Conservation (phyloP, 1,140 invertebrate species). For the Harpegnathos saltator region DNA sequence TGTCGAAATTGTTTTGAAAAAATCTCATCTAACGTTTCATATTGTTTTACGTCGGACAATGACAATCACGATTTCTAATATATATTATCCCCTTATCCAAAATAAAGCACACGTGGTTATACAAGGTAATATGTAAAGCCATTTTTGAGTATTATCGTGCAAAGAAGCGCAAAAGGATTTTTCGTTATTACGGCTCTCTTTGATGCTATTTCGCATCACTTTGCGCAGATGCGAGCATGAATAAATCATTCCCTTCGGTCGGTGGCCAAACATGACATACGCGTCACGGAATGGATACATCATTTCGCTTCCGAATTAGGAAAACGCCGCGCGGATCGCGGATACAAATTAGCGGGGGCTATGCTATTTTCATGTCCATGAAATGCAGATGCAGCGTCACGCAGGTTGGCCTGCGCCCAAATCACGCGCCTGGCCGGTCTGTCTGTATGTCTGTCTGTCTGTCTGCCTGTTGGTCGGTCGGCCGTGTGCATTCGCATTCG, state of each 20-base stretch:
- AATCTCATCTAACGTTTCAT: no score
- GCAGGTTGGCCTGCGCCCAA: constrained; percentile 65
- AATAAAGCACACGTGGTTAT: no score
- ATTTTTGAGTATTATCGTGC: neutral
- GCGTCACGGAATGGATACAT: constrained; percentile 28
- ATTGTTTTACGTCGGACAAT: no score
- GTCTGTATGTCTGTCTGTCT: neutral
- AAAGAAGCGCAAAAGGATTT: neutral
- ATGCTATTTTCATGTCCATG: constrained; percentile 70
- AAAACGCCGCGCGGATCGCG: constrained; percentile 38
- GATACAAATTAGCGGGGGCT: constrained; percentile 66
- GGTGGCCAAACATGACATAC: neutral
- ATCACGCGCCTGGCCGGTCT: constrained; percentile 36
- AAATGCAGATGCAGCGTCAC: constrained; percentile 67
- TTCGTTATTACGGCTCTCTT: neutral
- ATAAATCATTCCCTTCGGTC: constrained; percentile 1
- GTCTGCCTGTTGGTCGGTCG: constrained; percentile 16
- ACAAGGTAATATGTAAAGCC: no score
- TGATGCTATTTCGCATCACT: neutral
- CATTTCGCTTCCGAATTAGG: constrained; percentile 62
- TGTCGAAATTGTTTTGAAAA: no score
- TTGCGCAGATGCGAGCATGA: neutral
- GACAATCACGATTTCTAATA: no score
- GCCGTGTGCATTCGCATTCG: constrained; percentile 13
- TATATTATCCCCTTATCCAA: no score